These are phyloP conservation scores for Thunnus thynnus DNA, from an alignment of 2,113 vertebrate genomes.

Conservation along the genomic window DNA sequence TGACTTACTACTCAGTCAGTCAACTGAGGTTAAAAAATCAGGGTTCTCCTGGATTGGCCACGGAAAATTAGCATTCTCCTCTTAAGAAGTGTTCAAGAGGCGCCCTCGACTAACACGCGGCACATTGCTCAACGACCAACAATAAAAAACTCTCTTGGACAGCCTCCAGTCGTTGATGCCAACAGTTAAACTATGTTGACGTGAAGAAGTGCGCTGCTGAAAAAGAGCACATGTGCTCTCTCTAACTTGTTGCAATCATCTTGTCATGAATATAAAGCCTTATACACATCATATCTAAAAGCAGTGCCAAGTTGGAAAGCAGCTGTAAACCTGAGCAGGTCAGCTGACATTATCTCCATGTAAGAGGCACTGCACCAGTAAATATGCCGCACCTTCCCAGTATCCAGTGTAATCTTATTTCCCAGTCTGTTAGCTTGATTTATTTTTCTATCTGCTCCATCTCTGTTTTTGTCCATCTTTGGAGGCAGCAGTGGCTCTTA, in stretches of 20 bases:
- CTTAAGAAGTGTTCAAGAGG: not conserved
- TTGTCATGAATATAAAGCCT: conserved; percentile 11
- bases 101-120: conserved; percentile 8
- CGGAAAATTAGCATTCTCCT: conserved; percentile 25
- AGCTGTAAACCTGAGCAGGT: conserved; percentile 40
- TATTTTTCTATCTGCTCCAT: not conserved
- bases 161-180: conserved; percentile 37
- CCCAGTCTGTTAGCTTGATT: not conserved
- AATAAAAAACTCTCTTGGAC: conserved; percentile 2
- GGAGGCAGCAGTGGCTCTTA: conserved; percentile 19
- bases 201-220: conserved; percentile 27
- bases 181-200: conserved; percentile 31
- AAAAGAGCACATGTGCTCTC: conserved; percentile 35
- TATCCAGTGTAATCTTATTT: conserved; percentile 18
- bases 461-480: conserved; percentile 28
- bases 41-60: not conserved
- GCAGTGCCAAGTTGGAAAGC: conserved; percentile 9
- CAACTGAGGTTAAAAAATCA: not conserved
- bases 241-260: conserved; percentile 30
- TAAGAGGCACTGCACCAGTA: conserved; percentile 15
- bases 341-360: conserved; percentile 33
- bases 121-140: conserved; percentile 23
- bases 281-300: conserved; percentile 33
- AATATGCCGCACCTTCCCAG: conserved; percentile 3
- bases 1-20: not conserved